Base-by-base conservation (phyloP, 2,797 vertebrate species). In the Characodon lateralis region DNA sequence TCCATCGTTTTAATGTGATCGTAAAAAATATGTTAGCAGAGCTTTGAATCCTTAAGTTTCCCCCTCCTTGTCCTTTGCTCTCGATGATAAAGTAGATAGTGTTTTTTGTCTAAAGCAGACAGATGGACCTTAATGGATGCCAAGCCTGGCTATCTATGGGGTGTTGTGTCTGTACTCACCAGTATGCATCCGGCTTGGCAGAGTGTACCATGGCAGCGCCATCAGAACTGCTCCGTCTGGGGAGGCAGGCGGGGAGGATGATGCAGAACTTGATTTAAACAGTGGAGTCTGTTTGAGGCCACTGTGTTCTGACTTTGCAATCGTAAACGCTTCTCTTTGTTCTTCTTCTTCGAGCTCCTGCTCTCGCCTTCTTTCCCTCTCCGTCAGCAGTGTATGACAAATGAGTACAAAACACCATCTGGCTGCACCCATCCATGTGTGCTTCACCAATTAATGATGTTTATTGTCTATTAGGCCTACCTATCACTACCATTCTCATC, bases 321-420 rank as follows among this genome's bases (percentile, higher is more conserved):
- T 91, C 77, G 81, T 90, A 90, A 90, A 84, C 79, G 82, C 74
- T 69, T 65, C 61, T 77, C 78, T 77, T 84, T 83, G 80, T 88
- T 81, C 77, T 65, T 83, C 53, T 77, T 68, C 68, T 77, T 63
- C 55, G 78, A 43, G 73, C 78, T 78, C 87, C 73, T 72, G 73
- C 63, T 83, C 88, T 81, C 79, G 69, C 74, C 69, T 63, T 81
- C 84, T 80, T 68, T 72, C 72, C 50, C 65, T 90, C 80, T 89
- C 77, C 89, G 87, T 95, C 91, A 94, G 88, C 84, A 81, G 82
- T 86, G 90, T 92, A 91, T 95, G 93, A 95, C 94, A 94, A 94
- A 94, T 91, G 90, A 95, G 94, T 92, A 94, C 93, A 93, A 94
- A 95, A 94, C 93, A 92, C 94, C 94, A 95, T 95, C 95, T 95